These are phyloP conservation scores for Calephelis virginiensis DNA, from an alignment of 1,140 invertebrate species.

Conservation along the genomic window DNA sequence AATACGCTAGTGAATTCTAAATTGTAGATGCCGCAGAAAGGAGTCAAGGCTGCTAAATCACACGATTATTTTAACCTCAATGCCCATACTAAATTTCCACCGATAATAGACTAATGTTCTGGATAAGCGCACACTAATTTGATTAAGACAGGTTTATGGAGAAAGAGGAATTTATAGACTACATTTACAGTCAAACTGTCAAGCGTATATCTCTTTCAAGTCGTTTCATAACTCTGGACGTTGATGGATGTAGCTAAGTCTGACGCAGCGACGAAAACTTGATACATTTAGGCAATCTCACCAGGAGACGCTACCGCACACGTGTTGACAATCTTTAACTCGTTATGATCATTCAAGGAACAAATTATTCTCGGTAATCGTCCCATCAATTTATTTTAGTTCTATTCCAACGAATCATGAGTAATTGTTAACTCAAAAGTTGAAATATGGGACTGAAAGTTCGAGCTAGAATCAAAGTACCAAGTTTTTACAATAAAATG, in stretches of 20 bases:
- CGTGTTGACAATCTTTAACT: slow-evolving; percentile 66
- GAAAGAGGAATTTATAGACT: slow-evolving; percentile 25
- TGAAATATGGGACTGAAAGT: too few relatives aligned
- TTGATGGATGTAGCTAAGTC: slow-evolving; percentile 60
- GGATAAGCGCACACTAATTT: slow-evolving; percentile 9
- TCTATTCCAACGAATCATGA: not conserved
- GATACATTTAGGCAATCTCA: slow-evolving; percentile 60
- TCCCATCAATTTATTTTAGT: slow-evolving; percentile 13
- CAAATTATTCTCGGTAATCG: slow-evolving; percentile 21
- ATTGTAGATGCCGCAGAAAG: not conserved
- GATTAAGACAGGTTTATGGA: slow-evolving; percentile 19
- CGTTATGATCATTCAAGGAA: slow-evolving; percentile 36
- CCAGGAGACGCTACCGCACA: slow-evolving; percentile 41
- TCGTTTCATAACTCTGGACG: slow-evolving; percentile 65
- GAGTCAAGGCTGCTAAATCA: not conserved
- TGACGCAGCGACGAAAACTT: slow-evolving; percentile 43
- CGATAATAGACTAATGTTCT: slow-evolving; percentile 15
- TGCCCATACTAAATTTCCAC: not conserved
- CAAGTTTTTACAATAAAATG: too few relatives aligned
- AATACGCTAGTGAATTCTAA: not conserved
- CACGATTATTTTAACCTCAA: slow-evolving; percentile 8
- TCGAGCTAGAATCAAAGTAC: too few relatives aligned
- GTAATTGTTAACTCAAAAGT: not conserved
- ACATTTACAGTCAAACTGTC: slow-evolving; percentile 47
- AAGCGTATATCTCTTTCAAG: slow-evolving; percentile 60